Percentiles rank a stretch among this genome's conserved stretches.
Evolutionary conservation across 2,797 vertebrate species (phyloP).

Genomic region (Taenioides sp.): DNA sequence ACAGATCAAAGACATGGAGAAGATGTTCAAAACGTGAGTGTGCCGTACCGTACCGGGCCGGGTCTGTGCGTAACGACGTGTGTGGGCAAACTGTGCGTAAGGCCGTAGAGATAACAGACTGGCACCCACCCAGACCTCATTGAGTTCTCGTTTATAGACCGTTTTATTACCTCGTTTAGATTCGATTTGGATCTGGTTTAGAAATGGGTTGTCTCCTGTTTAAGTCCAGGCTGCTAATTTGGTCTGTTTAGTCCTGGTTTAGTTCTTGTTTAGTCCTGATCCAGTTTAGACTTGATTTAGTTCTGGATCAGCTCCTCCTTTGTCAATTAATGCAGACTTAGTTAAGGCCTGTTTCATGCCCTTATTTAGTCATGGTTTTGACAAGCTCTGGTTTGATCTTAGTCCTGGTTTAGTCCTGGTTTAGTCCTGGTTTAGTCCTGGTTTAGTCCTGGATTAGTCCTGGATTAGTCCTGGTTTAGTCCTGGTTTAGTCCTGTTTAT

Average conservation of each 20-base stretch:
- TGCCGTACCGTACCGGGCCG: neutral
- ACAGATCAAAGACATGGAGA: constrained; percentile 96
- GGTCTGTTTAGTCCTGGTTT: neutral
- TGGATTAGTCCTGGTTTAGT: too few species aligned
- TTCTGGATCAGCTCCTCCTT: too few species aligned
- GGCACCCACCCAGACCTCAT: neutral
- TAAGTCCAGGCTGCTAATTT: neutral
- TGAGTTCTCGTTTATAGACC: neutral
- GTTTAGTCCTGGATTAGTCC: neutral
- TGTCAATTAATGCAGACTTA: too few species aligned
- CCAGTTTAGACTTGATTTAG: too few species aligned
- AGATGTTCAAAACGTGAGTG: constrained; percentile 91
- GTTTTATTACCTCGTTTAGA: neutral
- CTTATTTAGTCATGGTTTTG: too few species aligned
- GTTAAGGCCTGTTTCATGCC: too few species aligned
- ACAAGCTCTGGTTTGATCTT: too few species aligned
- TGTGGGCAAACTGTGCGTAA: neutral
- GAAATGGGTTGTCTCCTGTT: neutral
- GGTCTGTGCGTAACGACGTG: neutral
- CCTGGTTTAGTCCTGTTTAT: too few species aligned
- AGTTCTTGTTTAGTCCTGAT: too few species aligned
- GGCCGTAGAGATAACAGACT: neutral
- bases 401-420: too few species aligned
- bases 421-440: neutral
- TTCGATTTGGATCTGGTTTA: neutral